These are phyloP conservation scores for Drosophila nigrodunni DNA, from an alignment of 1,140 invertebrate species.

Conservation along the genomic window DNA sequence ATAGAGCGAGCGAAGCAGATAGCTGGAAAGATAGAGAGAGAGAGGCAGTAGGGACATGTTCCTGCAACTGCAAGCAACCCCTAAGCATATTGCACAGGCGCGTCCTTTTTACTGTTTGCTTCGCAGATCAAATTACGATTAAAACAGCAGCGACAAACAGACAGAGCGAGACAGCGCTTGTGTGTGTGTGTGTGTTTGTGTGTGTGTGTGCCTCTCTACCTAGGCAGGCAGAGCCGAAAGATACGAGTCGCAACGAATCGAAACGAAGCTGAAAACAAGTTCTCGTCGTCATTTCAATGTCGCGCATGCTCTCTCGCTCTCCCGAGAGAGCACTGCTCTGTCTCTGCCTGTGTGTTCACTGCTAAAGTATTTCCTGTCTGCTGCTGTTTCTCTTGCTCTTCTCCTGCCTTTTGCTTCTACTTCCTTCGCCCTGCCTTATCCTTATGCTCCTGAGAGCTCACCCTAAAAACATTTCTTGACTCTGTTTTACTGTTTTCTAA, in stretches of 20 bases:
- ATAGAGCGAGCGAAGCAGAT: too few relatives aligned
- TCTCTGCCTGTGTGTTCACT: conserved; percentile 10
- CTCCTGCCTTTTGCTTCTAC: background rate
- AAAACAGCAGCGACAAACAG: conserved; percentile 16
- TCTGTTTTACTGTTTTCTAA: conserved; percentile 12
- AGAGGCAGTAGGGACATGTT: conserved; percentile 4
- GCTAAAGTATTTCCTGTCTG: conserved; percentile 41
- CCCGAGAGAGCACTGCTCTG: background rate
- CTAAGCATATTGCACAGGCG: conserved; percentile 77
- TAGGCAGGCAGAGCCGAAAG: conserved; percentile 22
- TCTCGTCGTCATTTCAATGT: conserved; percentile 49
- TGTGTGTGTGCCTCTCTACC: conserved; percentile 39
- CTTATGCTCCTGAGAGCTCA: conserved; percentile 49
- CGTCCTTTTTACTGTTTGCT: conserved; percentile 74
- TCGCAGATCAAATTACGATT: conserved; percentile 73
- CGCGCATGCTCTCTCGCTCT: conserved; percentile 31
- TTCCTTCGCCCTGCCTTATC: conserved; percentile 14
- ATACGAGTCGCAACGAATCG: background rate
- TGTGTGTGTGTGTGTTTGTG: background rate
- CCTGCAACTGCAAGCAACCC: conserved; percentile 58
- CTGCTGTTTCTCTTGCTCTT: conserved; percentile 2
- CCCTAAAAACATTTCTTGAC: conserved; percentile 62
- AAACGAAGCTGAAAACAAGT: conserved; percentile 42
- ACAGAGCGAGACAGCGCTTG: background rate
- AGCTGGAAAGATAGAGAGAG: too few relatives aligned